Base-by-base conservation (phyloP, 2,113 vertebrate genomes). In the Chaetodon auriga region DNA sequence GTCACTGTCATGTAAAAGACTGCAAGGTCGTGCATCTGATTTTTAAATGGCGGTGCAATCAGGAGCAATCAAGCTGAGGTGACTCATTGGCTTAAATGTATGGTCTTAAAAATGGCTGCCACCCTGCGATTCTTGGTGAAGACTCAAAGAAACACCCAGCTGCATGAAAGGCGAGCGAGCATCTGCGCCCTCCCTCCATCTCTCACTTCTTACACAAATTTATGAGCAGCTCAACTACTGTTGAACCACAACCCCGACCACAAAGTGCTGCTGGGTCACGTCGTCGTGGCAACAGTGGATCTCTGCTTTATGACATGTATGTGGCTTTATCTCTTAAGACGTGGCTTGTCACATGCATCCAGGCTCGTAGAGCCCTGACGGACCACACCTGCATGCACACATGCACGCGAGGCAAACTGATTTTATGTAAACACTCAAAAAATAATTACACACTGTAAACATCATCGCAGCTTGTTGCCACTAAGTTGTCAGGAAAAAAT, bases 31-130 rank as follows among this genome's bases (percentile, higher is more conserved):
- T 43, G 73, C 75, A 48, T 82, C 75, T 87, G 91, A 92, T 92
- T 88, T 82, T 81, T 80, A 92, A 92, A 90, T 91, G 84, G 90
- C 78, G 54, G 73, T 53, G 74, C 89, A 92, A 92, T 92, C 82
- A 88, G 75, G 23, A 84, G 79, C 41, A 78, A 78, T 89, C 81
- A 81, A 51, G 77, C 79, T 66, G 87, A 88, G 88, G 78, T 87
- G 93, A 93, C 85, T 94, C 93, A 94, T 72, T 60, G n/a, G 14
- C 57, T 85, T 92, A 89, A 94, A 94, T 90, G 89, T 68, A 89
- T 70, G 81, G 48, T 85, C 75, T 92, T 91, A 90, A 93, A 93
- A 94, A 87, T 80, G 90, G 64, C 86, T 75, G 85, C 87, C 69
- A 82, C 68, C 81, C 90, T 81, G 68, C 69, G 55, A 68, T 71